phyloP scores from a whole-genome alignment of 2,113 vertebrate genomes.

The Ochotona curzoniae region DNA sequence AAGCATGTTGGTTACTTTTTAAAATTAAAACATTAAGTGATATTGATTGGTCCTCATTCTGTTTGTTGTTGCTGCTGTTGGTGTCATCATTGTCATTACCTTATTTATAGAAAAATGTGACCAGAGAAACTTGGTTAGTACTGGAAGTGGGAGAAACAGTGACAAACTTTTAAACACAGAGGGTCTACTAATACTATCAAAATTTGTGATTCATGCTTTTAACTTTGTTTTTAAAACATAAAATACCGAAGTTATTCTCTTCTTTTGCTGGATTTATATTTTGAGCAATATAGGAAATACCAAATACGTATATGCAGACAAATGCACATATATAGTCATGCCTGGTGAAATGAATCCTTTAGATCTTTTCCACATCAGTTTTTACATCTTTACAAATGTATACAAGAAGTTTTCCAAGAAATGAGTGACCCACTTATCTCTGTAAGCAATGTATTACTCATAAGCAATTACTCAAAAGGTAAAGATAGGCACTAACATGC shows the following conservation, averaged over 20 bases:
- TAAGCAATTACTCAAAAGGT: conserved; percentile 18
- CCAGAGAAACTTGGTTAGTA: background rate
- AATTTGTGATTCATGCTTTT: conserved; percentile 54
- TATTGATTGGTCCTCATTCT: conserved; percentile 8
- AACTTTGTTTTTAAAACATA: conserved; percentile 54
- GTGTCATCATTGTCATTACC: background rate
- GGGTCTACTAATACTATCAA: background rate
- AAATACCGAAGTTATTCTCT: background rate
- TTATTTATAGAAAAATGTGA: conserved; percentile 41
- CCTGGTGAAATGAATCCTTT: background rate
- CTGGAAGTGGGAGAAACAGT: background rate
- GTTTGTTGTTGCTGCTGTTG: background rate
- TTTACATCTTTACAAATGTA: conserved; percentile 36
- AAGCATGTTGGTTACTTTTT: conserved; percentile 8
- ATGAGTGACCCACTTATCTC: conserved; percentile 8
- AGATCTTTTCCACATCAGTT: background rate
- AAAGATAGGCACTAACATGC: background rate
- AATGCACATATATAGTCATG: background rate
- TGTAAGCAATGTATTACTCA: conserved; percentile 54
- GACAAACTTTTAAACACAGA: conserved; percentile 32
- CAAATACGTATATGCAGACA: background rate
- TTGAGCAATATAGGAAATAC: conserved; percentile 29
- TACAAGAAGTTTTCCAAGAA: conserved; percentile 3
- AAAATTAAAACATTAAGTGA: background rate
- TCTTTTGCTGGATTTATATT: conserved; percentile 24